Evolutionary conservation across 2,888 invertebrate genomes (phyloP).

Genomic region (Hirtodrosophila histrioides): DNA sequence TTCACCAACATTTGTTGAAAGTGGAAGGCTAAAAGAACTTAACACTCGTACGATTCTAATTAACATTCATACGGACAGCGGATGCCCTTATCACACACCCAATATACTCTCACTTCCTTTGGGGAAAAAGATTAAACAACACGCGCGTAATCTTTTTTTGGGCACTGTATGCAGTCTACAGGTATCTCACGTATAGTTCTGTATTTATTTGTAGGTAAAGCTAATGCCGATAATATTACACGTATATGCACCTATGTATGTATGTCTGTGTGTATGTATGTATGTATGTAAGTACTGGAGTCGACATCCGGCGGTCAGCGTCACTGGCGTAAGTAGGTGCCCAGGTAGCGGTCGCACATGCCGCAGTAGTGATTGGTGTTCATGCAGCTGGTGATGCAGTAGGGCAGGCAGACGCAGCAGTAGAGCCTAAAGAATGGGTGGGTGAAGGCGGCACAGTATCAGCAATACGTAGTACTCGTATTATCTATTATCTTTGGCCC

Average conservation of each 20-base stretch:
- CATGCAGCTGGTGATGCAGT: conserved; percentile 81
- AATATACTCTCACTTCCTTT: too few relatives aligned
- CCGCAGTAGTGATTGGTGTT: conserved; percentile 79
- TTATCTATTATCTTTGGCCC: conserved; percentile 1
- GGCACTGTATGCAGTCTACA: too few relatives aligned
- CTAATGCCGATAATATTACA: conserved; percentile 2
- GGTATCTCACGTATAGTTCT: conserved; percentile 1
- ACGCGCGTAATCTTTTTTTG: not conserved
- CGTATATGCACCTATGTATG: not conserved
- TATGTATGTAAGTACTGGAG: conserved; percentile 5
- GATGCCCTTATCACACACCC: too few relatives aligned
- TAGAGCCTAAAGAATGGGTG: conserved; percentile 62
- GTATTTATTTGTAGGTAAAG: conserved; percentile 8
- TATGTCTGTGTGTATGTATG: not conserved
- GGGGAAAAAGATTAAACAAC: too few relatives aligned
- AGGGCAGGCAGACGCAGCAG: conserved; percentile 80
- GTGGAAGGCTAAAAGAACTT: too few relatives aligned
- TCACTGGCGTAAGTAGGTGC: conserved; percentile 68
- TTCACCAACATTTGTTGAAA: too few relatives aligned
- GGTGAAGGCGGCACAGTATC: not conserved
- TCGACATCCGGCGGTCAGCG: conserved; percentile 6
- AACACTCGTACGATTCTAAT: too few relatives aligned
- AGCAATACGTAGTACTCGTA: not conserved
- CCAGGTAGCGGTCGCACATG: conserved; percentile 80
- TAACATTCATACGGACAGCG: too few relatives aligned